A percentile compares a stretch with the other conserved stretches of the same genome.
phyloP scores from a whole-genome alignment of 2,888 invertebrate genomes.

The Nomada fucata region DNA sequence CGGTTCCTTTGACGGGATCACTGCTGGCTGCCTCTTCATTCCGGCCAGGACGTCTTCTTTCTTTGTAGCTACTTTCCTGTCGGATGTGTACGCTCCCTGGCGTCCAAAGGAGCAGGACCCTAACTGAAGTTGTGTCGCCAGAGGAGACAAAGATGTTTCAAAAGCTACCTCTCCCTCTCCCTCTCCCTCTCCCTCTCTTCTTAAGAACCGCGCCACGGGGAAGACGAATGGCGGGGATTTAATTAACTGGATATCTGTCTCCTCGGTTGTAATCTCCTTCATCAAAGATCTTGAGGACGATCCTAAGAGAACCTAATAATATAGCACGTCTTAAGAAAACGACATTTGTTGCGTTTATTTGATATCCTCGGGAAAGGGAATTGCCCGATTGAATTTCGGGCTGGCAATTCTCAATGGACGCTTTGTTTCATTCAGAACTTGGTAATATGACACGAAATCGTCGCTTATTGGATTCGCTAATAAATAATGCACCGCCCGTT shows the following conservation, averaged over 20 bases:
- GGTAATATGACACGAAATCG: too few species aligned
- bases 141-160: conserved; percentile 62
- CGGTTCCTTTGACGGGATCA: conserved; percentile 68
- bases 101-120: conserved; percentile 51
- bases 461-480: too few species aligned
- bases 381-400: neutral
- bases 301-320: conserved; percentile 19
- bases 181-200: conserved; percentile 21
- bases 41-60: conserved; percentile 61
- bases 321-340: conserved; percentile 7
- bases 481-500: too few species aligned
- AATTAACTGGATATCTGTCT: conserved; percentile 69
- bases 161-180: conserved; percentile 34
- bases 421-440: neutral
- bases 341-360: neutral
- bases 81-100: conserved; percentile 60
- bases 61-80: conserved; percentile 63
- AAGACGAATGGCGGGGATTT: conserved; percentile 58
- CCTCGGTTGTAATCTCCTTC: conserved; percentile 41
- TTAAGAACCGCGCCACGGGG: conserved; percentile 12
- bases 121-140: conserved; percentile 41
- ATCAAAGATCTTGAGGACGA: conserved; percentile 43
- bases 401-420: neutral
- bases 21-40: conserved; percentile 58
- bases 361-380: neutral